Base-by-base conservation (phyloP, 1,140 invertebrate genomes). In the Temnothorax curvispinosus region DNA sequence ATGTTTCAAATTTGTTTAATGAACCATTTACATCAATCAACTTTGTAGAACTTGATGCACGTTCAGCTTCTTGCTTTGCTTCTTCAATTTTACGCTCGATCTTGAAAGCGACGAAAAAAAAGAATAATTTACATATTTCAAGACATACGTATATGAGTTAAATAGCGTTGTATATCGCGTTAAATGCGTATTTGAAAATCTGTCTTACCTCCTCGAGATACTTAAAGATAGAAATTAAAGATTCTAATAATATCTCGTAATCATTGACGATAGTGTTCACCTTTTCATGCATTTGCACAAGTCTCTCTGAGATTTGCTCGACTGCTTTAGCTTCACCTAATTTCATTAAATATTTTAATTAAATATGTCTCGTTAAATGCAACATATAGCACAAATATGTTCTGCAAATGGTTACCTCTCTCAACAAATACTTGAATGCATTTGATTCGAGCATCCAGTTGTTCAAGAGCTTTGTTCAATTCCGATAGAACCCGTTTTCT, bases 201-300 rank as follows among this genome's bases (percentile, higher is more conserved):
- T 32, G 38, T 35, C 93, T 95, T 92, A 98, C 97, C 95, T 98
- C 96, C 50, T 96, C 94, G 76, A 98, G 93, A 90, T 96, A 96
- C 87, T 96, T 96, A 94, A 97, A 98, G 93, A 97, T 97, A 11
- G 96, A 96, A 62, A 97, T 96, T 56, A 98, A 95, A 94, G 97
- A 97, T 91, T 98, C 97, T 44, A 98, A 90, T 21, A 98, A 94
- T 32, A 96, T 96, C 92, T 97, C 96, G 93, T 98, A 98, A 86
- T 98, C 97, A 11, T 96, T 96, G 50, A 97, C 96, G 62, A 97
- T 96, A 47, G 96, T 96, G 87, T 97, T 96, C 44, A 98, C 94
- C 87, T 97, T 96, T 90, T 97, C 96, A 90, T 97, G 96, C 86
- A 97, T 96, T 93, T 97, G 96, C 81, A 95, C 95, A 41, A 97